phyloP scores from a whole-genome alignment of 2,113 vertebrate genomes.

The Psephotus haematonotus region DNA sequence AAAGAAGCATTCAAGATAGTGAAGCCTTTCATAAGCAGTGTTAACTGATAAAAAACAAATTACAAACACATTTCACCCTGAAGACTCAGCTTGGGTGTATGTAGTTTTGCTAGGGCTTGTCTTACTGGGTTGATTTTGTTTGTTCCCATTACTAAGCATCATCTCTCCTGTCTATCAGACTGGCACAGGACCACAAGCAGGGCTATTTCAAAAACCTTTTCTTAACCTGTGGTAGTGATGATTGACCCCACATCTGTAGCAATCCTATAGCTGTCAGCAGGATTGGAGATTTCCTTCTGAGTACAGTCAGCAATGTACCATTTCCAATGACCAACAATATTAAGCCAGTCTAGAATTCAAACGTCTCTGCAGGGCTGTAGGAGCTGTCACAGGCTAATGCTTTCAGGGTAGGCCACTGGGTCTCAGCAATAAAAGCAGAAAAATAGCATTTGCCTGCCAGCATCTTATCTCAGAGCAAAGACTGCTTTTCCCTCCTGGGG shows the following conservation, averaged over 20 bases:
- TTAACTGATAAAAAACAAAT: not conserved
- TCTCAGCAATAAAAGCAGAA: conserved; percentile 14
- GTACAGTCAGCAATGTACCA: not conserved
- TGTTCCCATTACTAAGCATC: not conserved
- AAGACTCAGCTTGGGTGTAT: not conserved
- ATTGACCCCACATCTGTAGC: not conserved
- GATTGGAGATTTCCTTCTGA: not conserved
- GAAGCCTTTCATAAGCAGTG: not conserved
- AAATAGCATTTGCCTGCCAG: not conserved
- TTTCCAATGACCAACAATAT: not conserved
- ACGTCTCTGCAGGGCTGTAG: not conserved
- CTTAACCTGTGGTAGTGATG: not conserved
- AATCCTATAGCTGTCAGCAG: not conserved
- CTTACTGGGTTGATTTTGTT: not conserved
- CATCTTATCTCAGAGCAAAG: conserved; percentile 15
- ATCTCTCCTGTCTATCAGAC: not conserved
- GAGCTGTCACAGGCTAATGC: not conserved
- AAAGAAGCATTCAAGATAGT: not conserved
- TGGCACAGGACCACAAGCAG: not conserved
- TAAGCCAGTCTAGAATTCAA: not conserved
- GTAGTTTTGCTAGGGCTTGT: not conserved
- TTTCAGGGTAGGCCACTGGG: not conserved
- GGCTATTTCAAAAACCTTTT: not conserved
- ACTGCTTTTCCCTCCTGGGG: not conserved
- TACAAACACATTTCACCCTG: not conserved